These are phyloP conservation scores for Pelecanus crispus DNA, from an alignment of 2,113 vertebrate species.

Conservation along the genomic window DNA sequence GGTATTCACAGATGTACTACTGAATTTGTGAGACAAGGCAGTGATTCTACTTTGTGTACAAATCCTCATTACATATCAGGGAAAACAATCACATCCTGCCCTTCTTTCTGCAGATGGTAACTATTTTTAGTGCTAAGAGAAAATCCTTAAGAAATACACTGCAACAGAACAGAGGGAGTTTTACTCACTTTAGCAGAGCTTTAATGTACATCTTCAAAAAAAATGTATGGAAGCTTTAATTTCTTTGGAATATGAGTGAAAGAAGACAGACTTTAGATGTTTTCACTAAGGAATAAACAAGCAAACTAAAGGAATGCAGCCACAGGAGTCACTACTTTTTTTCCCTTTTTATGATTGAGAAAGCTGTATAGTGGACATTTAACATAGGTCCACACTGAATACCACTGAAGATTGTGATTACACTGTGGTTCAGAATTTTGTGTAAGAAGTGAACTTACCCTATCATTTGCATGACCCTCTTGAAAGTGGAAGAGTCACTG, in stretches of 20 bases:
- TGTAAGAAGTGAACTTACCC: not conserved
- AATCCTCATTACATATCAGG: not conserved
- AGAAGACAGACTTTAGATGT: not conserved
- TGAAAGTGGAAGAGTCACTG: not conserved
- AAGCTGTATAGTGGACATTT: slow-evolving; percentile 4
- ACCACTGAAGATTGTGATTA: slow-evolving; percentile 19
- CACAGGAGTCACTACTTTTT: not conserved
- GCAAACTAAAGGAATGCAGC: not conserved
- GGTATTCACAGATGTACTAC: not conserved
- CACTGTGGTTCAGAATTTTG: not conserved
- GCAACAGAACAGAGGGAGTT: not conserved
- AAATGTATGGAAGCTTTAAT: not conserved
- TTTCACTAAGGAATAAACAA: not conserved
- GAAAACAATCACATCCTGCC: not conserved
- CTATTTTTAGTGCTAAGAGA: not conserved
- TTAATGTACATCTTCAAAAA: not conserved
- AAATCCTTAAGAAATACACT: not conserved
- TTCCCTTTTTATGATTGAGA: not conserved
- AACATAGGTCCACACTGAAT: slow-evolving; percentile 6
- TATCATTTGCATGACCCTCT: not conserved
- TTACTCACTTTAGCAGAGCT: not conserved
- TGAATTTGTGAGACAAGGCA: not conserved
- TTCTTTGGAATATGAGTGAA: not conserved
- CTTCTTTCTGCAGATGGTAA: not conserved
- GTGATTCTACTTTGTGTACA: not conserved